Conservation (phyloP, 2,113 vertebrate genomes). For the Asarcornis scutulata region DNA sequence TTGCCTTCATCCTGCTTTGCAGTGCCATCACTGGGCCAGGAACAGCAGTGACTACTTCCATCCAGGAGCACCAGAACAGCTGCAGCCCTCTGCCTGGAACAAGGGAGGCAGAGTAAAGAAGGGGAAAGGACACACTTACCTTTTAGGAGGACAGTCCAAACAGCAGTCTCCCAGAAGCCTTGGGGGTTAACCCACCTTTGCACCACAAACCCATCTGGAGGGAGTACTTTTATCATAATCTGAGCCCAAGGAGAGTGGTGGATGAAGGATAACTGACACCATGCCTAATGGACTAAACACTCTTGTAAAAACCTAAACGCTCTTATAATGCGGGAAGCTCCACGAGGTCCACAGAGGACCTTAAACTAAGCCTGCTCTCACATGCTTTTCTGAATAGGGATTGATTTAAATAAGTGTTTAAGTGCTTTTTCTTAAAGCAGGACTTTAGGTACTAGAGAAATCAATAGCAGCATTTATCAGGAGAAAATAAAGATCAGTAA, state of each 20-base stretch:
- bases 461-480: slow-evolving; percentile 36
- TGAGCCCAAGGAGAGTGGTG: not conserved
- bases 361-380: not conserved
- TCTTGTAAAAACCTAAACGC: not conserved
- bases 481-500: not conserved
- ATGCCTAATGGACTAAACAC: not conserved
- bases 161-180: not conserved
- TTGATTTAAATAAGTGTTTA: slow-evolving; percentile 1
- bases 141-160: not conserved
- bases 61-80: not conserved
- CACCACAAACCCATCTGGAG: not conserved
- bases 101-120: not conserved
- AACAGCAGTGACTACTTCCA: not conserved
- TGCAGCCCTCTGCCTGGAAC: not conserved
- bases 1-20: not conserved
- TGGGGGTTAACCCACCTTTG: not conserved
- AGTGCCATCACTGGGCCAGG: not conserved
- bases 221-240: not conserved
- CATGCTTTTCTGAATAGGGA: not conserved
- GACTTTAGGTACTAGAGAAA: not conserved
- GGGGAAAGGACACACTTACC: not conserved
- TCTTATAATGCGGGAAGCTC: not conserved
- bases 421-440: not conserved
- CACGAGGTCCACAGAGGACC: not conserved
- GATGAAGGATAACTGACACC: not conserved